Conservation (phyloP, 2,113 vertebrate genomes). For the Dasyornis broadbenti region DNA sequence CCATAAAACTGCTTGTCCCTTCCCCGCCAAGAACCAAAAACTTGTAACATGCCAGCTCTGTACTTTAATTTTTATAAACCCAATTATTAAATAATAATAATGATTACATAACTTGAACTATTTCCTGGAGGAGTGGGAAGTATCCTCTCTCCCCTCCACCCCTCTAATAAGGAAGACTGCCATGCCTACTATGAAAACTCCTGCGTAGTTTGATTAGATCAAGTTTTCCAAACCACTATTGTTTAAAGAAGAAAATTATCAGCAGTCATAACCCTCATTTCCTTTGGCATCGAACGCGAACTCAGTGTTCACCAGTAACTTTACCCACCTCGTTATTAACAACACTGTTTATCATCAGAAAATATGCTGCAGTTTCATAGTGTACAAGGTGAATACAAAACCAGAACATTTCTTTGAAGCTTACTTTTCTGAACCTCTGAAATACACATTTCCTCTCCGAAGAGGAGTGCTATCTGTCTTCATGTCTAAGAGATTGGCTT, state of each 20-base stretch:
- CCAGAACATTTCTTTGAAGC: not conserved
- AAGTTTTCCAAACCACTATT: not conserved
- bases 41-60: not conserved
- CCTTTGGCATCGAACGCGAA: not conserved
- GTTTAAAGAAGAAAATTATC: constrained; percentile 7
- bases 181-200: not conserved
- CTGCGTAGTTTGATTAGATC: not conserved
- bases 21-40: not conserved
- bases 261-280: not conserved
- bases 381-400: not conserved
- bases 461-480: not conserved
- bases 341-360: not conserved
- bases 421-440: not conserved
- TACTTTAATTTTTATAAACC: not conserved
- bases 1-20: not conserved
- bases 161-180: not conserved
- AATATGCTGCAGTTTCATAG: not conserved
- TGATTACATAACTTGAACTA: not conserved
- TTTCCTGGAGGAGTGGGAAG: not conserved
- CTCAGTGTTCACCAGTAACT: not conserved
- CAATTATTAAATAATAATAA: not conserved
- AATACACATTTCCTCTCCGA: not conserved
- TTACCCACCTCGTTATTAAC: not conserved
- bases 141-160: not conserved
- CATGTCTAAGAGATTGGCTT: not conserved